Percentiles rank a stretch among this genome's conserved stretches.
phyloP scores from a whole-genome alignment of 1,140 invertebrate genomes.

The Drosophila carrolli region DNA sequence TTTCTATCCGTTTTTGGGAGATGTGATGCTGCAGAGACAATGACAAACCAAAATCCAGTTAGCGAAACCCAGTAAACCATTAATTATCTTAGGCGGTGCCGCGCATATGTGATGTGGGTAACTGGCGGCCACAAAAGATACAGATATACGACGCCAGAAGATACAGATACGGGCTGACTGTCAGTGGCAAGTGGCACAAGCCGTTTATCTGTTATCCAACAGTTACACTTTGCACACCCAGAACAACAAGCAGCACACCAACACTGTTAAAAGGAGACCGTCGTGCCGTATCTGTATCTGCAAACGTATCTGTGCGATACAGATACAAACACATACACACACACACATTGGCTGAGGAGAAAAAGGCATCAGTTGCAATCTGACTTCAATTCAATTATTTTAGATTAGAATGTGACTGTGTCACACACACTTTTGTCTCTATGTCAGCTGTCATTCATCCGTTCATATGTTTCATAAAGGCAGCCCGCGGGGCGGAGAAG shows the following conservation, averaged over 20 bases:
- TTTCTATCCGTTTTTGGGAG: background rate
- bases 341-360: slow-evolving; percentile 2
- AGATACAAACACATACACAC: slow-evolving; percentile 15
- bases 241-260: slow-evolving; percentile 20
- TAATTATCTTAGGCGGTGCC: slow-evolving; percentile 56
- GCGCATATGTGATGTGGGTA: slow-evolving; percentile 51
- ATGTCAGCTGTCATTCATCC: slow-evolving; percentile 82
- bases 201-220: slow-evolving; percentile 54
- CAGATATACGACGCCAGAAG: slow-evolving; percentile 25
- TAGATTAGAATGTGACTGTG: slow-evolving; percentile 83
- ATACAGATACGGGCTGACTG: slow-evolving; percentile 48
- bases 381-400: slow-evolving; percentile 84
- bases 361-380: slow-evolving; percentile 79
- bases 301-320: slow-evolving; percentile 36
- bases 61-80: slow-evolving; percentile 50
- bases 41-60: slow-evolving; percentile 71
- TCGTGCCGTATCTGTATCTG: slow-evolving; percentile 31
- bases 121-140: slow-evolving; percentile 19
- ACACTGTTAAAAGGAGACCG: slow-evolving; percentile 10
- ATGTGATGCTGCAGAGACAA: slow-evolving; percentile 9
- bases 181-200: slow-evolving; percentile 59
- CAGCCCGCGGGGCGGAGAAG: slow-evolving; percentile 11
- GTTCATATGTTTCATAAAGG: slow-evolving; percentile 71
- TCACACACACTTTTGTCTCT: slow-evolving; percentile 79
- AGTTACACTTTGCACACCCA: slow-evolving; percentile 57